phyloP scores from a whole-genome alignment of 2,888 invertebrate genomes.

The Stenodema calcarata region DNA sequence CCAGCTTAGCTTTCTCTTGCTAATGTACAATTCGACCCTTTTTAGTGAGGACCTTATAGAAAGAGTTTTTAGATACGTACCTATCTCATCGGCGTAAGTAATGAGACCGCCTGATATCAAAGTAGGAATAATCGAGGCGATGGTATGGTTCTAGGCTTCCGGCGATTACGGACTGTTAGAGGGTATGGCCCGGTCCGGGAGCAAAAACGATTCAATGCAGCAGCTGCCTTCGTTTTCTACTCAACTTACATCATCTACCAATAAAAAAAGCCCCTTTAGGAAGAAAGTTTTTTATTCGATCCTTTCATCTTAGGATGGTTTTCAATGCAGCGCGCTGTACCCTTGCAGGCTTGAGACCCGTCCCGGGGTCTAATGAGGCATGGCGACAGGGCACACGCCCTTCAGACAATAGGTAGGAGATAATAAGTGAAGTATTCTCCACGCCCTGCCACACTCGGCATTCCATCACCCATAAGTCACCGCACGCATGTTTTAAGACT shows the following conservation, averaged over 20 bases:
- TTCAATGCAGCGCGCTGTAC: background rate
- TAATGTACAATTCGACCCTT: background rate
- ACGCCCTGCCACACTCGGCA: slow-evolving; percentile 33
- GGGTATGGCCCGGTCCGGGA: background rate
- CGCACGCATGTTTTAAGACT: slow-evolving; percentile 4
- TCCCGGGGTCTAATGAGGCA: slow-evolving; percentile 41
- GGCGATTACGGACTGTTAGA: slow-evolving; percentile 38
- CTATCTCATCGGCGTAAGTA: background rate
- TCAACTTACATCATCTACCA: slow-evolving; percentile 31
- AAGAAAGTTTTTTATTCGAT: slow-evolving; percentile 1
- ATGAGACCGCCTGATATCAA: slow-evolving; percentile 22
- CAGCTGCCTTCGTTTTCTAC: slow-evolving; percentile 38
- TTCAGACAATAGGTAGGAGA: slow-evolving; percentile 45
- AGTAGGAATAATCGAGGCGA: background rate
- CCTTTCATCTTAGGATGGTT: background rate
- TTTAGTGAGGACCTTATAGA: background rate
- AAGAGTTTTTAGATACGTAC: background rate
- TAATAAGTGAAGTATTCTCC: slow-evolving; percentile 38
- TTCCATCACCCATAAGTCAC: slow-evolving; percentile 24
- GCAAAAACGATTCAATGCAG: slow-evolving; percentile 11
- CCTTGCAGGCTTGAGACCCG: background rate
- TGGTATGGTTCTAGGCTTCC: slow-evolving; percentile 34
- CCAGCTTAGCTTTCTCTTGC: background rate
- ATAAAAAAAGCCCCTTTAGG: background rate
- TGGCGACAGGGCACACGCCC: slow-evolving; percentile 46